Evolutionary conservation across 2,888 invertebrate species (phyloP), one percentile per base, ranked within the genome.

Genomic region (Andricus quercusramuli): DNA sequence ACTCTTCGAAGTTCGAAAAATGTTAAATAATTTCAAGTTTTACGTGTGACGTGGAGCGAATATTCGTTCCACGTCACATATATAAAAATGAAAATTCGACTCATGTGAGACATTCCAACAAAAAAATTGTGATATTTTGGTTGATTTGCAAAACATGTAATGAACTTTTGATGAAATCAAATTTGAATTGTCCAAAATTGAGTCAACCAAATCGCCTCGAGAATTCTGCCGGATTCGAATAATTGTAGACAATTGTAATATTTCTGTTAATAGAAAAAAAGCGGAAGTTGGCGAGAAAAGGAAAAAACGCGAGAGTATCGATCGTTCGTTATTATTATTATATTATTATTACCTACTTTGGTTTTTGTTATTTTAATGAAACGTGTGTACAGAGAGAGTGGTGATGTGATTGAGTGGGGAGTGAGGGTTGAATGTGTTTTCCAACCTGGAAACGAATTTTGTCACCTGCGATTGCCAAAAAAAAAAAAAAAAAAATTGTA

Each of bases 351-450:
- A 81, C 78, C 44, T 78, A 84, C 74, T 88, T 89, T 89, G 84
- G 87, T 88, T 90, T 88, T 88, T 88, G 90, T 90, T 90, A 88
- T 88, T 87, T 88, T 85, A 88, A 89, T 86, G 81, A 88, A 88
- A 89, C 86, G 87, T 87, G 81, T 79, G 82, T 79, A 83, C 78
- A 82, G 82, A 82, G 78, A 81, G 80, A 84, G 78, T 79, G 82
- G 78, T 47, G 80, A 81, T 82, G 84, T 82, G 82, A 85, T 85
- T 83, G 83, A 82, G 81, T 76, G 62, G 37, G 51, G 74, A 68
- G 77, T 22, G 67, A 37, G 37, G 37, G 37, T 37, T 64, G 51
- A 80, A 70, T 70, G 65, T 13, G 20, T 62, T 67, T 15, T 25
- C 51, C 62, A 37, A 70, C 4, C 11, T 15, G 15, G 22, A 77